Conservation (phyloP, 2,888 invertebrate species). For the Conus canariensis region DNA sequence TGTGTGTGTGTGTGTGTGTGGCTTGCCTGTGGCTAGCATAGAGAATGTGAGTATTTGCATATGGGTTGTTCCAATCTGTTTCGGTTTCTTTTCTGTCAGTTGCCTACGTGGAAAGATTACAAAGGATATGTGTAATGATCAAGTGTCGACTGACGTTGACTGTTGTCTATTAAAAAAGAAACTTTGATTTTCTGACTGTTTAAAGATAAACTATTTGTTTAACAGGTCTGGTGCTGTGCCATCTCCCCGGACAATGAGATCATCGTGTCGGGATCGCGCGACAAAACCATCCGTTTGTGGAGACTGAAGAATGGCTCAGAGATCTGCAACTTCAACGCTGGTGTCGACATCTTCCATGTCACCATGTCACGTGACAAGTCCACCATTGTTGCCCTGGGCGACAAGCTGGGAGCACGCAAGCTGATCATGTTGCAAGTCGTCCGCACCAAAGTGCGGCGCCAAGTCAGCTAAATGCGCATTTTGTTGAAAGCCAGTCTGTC, state of each 20-base stretch:
- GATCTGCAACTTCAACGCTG: slow-evolving; percentile 76
- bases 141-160: too few relatives aligned
- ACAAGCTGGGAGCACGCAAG: slow-evolving; percentile 77
- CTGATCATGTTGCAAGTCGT: slow-evolving; percentile 78
- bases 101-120: too few relatives aligned
- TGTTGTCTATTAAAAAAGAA: too few relatives aligned
- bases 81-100: too few relatives aligned
- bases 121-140: too few relatives aligned
- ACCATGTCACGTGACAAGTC: slow-evolving; percentile 77
- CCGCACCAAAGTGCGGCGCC: slow-evolving; percentile 70
- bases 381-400: slow-evolving; percentile 78
- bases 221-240: slow-evolving; percentile 77
- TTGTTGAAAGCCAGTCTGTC: not conserved
- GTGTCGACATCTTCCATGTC: slow-evolving; percentile 77
- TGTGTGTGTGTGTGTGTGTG: too few relatives aligned
- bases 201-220: not conserved
- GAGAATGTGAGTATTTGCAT: too few relatives aligned
- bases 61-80: too few relatives aligned
- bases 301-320: slow-evolving; percentile 73
- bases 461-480: slow-evolving; percentile 48
- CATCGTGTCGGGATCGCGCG: slow-evolving; percentile 77
- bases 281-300: slow-evolving; percentile 78
- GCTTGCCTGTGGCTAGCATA: too few relatives aligned
- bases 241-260: slow-evolving; percentile 77
- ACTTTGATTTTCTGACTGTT: too few relatives aligned